Evolutionary conservation across 2,888 invertebrate species (phyloP), one percentile per base, ranked within the genome.

Genomic region (Platynereis dumerilii): DNA sequence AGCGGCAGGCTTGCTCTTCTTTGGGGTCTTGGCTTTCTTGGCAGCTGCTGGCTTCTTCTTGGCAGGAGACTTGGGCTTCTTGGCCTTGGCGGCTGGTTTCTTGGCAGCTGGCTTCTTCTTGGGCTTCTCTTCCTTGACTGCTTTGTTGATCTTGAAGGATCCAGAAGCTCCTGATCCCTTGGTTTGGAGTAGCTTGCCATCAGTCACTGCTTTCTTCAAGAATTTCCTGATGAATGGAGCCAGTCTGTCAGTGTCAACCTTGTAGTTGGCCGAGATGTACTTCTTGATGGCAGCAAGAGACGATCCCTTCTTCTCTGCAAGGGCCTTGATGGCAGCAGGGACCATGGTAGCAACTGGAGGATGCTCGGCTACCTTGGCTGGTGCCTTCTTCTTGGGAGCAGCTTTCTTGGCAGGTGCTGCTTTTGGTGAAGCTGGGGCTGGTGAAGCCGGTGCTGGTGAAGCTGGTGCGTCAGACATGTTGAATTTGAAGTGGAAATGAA

Each of bases 261-360:
- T 56, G 57, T 62, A 55, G 45, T 56, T 62, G 44, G 56, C 62
- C 27, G 56, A 55, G 62, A 62, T 62, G 57, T 62, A 57, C 48
- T 62, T 62, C 57, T 62, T 62, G 57, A 62, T 62, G 62, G 62
- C 62, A 22, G 57, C 24, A 26, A 62, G 45, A 20, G 62, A 62
- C 1, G 62, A 62, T 44, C 62, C 62, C 44, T 57, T 56, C 2
- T 56, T 1, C 28, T 62, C 62, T 56, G 45, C 56, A 5, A 62
- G 20, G 29, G 56, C 57, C 3, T 26, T 29, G 57, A 62, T 62
- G 57, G 62, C 62, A 39, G 17, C 44, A 39, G 55, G 39, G 27
- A 62, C 62, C 62, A 62, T 62, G 20, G 20, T n/a, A 17, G 42
- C 45, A 3, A 62, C 62, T 56, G 62, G 62, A 28, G 62, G 62